Conservation (phyloP, 2,113 vertebrate genomes). For the Oncorhynchus masou region DNA sequence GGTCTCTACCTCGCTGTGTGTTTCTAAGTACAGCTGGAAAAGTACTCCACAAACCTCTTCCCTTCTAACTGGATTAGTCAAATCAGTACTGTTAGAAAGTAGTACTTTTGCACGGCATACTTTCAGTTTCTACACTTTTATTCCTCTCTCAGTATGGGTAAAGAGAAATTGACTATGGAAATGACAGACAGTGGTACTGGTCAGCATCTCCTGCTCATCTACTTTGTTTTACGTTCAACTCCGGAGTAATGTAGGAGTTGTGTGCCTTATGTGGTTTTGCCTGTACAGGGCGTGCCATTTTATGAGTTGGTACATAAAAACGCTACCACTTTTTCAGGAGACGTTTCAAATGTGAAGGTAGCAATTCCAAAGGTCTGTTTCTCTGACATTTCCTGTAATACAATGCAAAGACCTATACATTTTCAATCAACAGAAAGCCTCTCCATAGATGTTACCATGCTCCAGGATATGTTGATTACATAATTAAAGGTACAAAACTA, state of each 20-base stretch:
- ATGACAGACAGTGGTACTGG: neutral
- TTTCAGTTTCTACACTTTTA: neutral
- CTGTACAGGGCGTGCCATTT: neutral
- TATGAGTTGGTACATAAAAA: neutral
- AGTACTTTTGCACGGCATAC: neutral
- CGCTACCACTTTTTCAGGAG: neutral
- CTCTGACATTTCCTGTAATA: neutral
- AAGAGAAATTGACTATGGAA: neutral
- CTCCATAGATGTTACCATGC: slow-evolving; percentile 20
- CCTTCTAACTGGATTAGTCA: slow-evolving; percentile 30
- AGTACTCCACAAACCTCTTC: slow-evolving; percentile 22
- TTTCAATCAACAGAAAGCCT: slow-evolving; percentile 39
- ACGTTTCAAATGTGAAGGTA: slow-evolving; percentile 28
- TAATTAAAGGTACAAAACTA: slow-evolving; percentile 33
- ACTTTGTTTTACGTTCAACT: neutral
- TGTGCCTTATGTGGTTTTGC: neutral
- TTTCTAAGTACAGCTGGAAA: slow-evolving; percentile 42
- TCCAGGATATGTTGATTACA: slow-evolving; percentile 48
- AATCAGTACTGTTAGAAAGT: slow-evolving; percentile 14
- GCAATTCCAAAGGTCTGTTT: neutral
- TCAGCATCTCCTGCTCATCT: too few relatives aligned
- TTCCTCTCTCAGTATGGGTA: neutral
- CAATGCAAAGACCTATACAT: slow-evolving; percentile 45
- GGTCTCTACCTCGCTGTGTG: slow-evolving; percentile 28
- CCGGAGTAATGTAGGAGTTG: neutral